Evolutionary conservation across 2,113 vertebrate genomes (phyloP).

Genomic region (Ursus arctos): DNA sequence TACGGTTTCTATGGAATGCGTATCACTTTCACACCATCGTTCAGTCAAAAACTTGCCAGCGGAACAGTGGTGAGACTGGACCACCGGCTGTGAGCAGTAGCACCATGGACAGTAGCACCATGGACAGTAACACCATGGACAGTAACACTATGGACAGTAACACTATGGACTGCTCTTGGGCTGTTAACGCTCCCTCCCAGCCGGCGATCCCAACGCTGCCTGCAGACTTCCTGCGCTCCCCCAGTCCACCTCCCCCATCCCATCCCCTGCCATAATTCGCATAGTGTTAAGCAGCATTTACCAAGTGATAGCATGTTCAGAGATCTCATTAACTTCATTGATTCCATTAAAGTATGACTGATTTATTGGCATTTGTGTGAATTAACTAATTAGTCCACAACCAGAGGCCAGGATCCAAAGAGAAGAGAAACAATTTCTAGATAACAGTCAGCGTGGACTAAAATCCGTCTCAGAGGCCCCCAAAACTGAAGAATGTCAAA

Average conservation of each 20-base stretch:
- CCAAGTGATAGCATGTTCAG: fast-evolving
- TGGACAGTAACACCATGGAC: too few relatives aligned
- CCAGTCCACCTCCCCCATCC: not conserved
- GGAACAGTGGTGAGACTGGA: too few relatives aligned
- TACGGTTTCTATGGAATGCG: not conserved
- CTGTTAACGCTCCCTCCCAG: fast-evolving
- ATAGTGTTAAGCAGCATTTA: too few relatives aligned
- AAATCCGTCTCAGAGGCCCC: too few relatives aligned
- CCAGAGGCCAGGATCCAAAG: not conserved
- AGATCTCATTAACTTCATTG: not conserved
- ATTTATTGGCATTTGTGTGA: not conserved
- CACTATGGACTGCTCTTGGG: too few relatives aligned
- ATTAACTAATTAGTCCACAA: not conserved
- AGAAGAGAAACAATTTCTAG: not conserved
- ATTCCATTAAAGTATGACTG: too few relatives aligned
- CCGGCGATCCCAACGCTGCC: fast-evolving
- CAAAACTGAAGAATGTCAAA: fast-evolving
- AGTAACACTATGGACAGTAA: too few relatives aligned
- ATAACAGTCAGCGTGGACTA: not conserved
- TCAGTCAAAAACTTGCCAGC: not conserved
- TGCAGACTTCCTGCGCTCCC: fast-evolving
- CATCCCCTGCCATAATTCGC: too few relatives aligned
- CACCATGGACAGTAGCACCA: too few relatives aligned
- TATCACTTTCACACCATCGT: not conserved
- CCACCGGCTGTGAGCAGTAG: not conserved